Conservation (phyloP, 2,797 vertebrate species). For the Trachurus trachurus region DNA sequence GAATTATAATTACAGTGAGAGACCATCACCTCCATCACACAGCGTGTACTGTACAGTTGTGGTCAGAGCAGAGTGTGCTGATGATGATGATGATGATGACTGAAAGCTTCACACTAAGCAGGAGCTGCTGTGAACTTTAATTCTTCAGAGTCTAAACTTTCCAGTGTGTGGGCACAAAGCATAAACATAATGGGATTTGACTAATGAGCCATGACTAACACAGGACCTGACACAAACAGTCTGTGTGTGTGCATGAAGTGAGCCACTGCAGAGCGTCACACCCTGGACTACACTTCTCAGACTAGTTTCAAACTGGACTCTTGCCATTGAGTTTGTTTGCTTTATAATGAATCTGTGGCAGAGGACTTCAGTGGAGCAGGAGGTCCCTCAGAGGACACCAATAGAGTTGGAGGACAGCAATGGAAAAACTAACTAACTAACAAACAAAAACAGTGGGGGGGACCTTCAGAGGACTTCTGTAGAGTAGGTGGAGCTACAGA, state of each 20-base stretch:
- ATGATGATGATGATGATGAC: background rate
- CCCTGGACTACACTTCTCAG: too few relatives aligned
- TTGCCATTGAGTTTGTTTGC: background rate
- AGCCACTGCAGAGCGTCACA: background rate
- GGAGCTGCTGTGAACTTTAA: background rate
- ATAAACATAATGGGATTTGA: background rate
- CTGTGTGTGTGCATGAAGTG: background rate
- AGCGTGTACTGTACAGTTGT: background rate
- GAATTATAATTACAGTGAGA: conserved; percentile 1
- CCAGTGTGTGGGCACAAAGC: background rate
- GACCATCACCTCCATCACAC: background rate
- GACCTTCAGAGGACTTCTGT: too few relatives aligned
- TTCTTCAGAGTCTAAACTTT: background rate
- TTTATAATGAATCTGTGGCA: too few relatives aligned
- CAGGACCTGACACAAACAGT: background rate
- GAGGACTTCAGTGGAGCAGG: too few relatives aligned
- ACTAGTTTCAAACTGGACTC: background rate
- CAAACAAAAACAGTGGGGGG: too few relatives aligned
- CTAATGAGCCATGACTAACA: background rate
- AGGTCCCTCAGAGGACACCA: too few relatives aligned
- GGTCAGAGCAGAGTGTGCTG: background rate
- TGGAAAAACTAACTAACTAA: too few relatives aligned
- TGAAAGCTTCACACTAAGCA: conserved; percentile 1
- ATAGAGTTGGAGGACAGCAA: too few relatives aligned
- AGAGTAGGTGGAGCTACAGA: too few relatives aligned